Base-by-base conservation (phyloP, 2,888 invertebrate genomes). In the Drosophila glabriapex region DNA sequence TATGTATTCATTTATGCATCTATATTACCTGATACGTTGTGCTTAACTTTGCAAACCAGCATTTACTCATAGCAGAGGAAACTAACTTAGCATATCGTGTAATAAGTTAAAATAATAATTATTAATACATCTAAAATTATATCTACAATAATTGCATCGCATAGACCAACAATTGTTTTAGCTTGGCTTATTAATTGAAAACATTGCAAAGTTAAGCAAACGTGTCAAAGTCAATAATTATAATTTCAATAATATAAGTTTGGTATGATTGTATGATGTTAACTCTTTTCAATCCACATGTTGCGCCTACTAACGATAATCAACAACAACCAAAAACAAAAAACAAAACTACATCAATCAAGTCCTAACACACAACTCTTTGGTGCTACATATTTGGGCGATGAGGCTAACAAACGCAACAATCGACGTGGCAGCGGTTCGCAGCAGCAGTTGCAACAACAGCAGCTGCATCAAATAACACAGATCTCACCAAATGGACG, bases 401-500 rank as follows among this genome's bases (percentile, higher is more conserved):
- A 93, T 69, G 92, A 92, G 46, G 73, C 74, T 78, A 83, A 92
- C 64, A 91, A 85, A 72, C 88, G 86, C 67, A 68, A 63, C 67
- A 72, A 59, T 55, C 70, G 78, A 52, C 85, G 78, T 49, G 65
- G 70, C 58, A 76, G 80, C 62, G 64, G 65, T 31, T 50, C 55
- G 55, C 76, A 75, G 82, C 80, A 79, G 37, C 82, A 78, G 63
- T 63, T 73, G 52, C 78, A 61, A 5, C 72, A 60, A 25, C 35
- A 35, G 35, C 66, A 70, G 43, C 54, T 83, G 56, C 79, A 90
- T 35, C 92, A 92, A 86, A 91, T 92, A 82, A 91, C 92, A 78
- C 93, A 93, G 85, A 92, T 93, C 81, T 91, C 93, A 76, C 93
- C 94, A 59, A 94, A 94, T 79, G 95, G 95, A 73, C 94, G 96